phyloP scores from a whole-genome alignment of 37 sponge, comb jelly and placozoan genomes.

The Bolinopsis microptera region DNA sequence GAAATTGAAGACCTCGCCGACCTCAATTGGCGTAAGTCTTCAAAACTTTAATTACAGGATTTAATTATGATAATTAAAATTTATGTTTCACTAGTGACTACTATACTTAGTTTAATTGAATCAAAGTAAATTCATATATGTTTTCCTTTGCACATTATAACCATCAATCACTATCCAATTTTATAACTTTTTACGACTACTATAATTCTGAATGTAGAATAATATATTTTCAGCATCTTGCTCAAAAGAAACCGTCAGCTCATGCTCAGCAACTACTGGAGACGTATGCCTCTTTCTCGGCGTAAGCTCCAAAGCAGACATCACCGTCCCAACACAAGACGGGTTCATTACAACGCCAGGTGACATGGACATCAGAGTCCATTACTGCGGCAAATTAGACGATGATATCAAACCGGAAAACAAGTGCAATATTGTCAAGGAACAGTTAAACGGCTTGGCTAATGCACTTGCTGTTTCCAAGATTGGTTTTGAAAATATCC shows the following conservation, averaged over 20 bases:
- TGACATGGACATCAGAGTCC: background rate
- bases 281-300: background rate
- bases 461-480: background rate
- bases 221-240: background rate
- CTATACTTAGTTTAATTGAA: no score
- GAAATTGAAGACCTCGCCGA: background rate
- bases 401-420: background rate
- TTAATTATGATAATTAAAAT: no score
- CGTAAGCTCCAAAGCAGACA: background rate
- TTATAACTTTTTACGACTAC: no score
- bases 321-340: background rate
- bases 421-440: background rate
- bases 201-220: no score
- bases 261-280: background rate
- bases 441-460: background rate
- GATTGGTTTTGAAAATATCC: background rate
- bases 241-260: background rate
- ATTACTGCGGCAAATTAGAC: background rate
- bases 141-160: no score
- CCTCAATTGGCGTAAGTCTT: background rate
- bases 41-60: no score
- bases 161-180: no score
- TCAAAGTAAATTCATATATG: no score
- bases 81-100: no score
- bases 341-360: background rate